Evolutionary conservation across 1,140 invertebrate genomes (phyloP).

Genomic region (Tetramorium parvispinum): DNA sequence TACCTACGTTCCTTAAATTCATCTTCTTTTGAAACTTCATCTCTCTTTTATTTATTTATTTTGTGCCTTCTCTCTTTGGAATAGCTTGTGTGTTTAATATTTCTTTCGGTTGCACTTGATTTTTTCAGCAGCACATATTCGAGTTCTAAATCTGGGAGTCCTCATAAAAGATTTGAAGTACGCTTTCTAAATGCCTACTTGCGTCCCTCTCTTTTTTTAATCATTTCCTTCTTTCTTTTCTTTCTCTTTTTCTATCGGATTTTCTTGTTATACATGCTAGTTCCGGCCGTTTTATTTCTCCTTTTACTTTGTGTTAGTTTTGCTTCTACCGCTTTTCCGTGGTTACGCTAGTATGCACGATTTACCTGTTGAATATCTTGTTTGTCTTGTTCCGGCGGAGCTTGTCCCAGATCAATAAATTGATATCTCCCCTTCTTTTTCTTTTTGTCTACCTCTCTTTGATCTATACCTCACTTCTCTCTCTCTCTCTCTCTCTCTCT

Average conservation of each 20-base stretch:
- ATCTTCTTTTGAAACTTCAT: neutral
- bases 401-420: constrained; percentile 57
- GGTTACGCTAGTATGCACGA: constrained; percentile 24
- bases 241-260: neutral
- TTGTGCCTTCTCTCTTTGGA: neutral
- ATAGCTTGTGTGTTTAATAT: neutral
- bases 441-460: neutral
- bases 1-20: neutral
- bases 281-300: constrained; percentile 8
- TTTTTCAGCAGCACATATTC: neutral
- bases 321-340: neutral
- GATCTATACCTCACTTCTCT: neutral
- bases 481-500: neutral
- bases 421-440: constrained; percentile 21
- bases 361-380: constrained; percentile 60
- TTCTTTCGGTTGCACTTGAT: neutral
- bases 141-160: neutral
- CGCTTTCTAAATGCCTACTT: neutral
- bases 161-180: neutral
- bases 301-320: neutral
- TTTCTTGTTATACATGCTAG: neutral
- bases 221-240: neutral
- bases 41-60: neutral
- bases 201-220: neutral
- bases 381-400: constrained; percentile 41